These are phyloP conservation scores for Avahi laniger DNA, from an alignment of 2,797 vertebrate genomes.

Conservation along the genomic window DNA sequence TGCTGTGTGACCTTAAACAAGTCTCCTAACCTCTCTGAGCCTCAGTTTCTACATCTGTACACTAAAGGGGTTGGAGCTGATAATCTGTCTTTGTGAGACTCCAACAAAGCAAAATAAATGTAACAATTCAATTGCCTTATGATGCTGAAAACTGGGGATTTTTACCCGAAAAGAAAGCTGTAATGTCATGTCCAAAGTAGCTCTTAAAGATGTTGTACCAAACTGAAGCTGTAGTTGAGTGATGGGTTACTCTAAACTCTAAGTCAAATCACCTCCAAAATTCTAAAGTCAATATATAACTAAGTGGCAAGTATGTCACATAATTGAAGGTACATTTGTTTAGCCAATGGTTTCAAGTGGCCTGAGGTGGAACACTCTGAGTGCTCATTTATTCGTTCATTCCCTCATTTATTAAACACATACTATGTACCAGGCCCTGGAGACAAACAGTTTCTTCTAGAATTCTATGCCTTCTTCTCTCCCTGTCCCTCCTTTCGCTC, in stretches of 20 bases:
- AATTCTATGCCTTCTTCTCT: neutral
- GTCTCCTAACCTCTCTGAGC: neutral
- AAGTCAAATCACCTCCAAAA: slow-evolving; percentile 69
- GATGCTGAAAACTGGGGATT: slow-evolving; percentile 17
- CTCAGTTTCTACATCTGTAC: slow-evolving; percentile 36
- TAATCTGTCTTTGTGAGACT: neutral
- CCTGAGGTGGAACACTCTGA: neutral
- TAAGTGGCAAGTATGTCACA: slow-evolving; percentile 43
- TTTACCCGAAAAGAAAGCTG: slow-evolving; percentile 14
- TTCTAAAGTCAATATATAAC: slow-evolving; percentile 41
- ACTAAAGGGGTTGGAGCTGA: neutral
- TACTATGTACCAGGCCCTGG: neutral
- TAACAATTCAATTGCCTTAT: neutral
- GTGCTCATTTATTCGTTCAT: accelerated
- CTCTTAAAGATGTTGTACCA: slow-evolving; percentile 52
- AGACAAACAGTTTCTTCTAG: neutral
- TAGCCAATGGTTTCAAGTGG: neutral
- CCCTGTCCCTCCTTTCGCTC: neutral
- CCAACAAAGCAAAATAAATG: neutral
- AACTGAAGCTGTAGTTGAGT: slow-evolving; percentile 59
- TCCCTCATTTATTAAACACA: neutral
- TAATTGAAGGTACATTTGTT: slow-evolving; percentile 1
- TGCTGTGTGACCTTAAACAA: neutral
- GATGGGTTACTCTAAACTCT: slow-evolving; percentile 66
- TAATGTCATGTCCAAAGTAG: slow-evolving; percentile 38